phyloP scores from a whole-genome alignment of 2,888 invertebrate species.

The Chironomus riparius region DNA sequence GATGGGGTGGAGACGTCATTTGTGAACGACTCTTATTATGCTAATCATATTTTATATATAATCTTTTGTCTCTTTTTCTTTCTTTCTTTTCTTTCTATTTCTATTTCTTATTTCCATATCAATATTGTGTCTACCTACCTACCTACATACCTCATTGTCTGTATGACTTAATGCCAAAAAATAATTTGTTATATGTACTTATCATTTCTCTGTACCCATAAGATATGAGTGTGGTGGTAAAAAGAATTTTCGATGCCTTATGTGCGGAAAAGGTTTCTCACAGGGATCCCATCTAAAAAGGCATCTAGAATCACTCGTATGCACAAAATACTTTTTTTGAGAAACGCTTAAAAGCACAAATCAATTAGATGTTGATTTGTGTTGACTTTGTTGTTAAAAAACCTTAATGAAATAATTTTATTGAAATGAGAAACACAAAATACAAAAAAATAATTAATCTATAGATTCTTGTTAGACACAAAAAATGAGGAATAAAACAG shows the following conservation, averaged over 20 bases:
- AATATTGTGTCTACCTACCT: background rate
- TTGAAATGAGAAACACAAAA: slow-evolving; percentile 11
- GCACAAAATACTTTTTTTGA: slow-evolving; percentile 45
- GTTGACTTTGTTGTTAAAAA: slow-evolving; percentile 28
- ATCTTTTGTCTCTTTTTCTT: slow-evolving; percentile 3
- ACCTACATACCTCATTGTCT: background rate
- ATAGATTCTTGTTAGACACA: background rate
- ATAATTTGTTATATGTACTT: background rate
- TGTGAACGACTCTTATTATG: background rate
- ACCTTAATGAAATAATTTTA: slow-evolving; percentile 26
- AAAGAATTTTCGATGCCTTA: slow-evolving; percentile 56
- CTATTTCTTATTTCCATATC: background rate
- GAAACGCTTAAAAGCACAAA: slow-evolving; percentile 12
- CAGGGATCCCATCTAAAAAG: slow-evolving; percentile 57
- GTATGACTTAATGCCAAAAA: background rate
- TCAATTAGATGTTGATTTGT: slow-evolving; percentile 21
- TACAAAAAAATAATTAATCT: background rate
- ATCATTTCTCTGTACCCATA: background rate
- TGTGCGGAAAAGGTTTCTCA: slow-evolving; percentile 56
- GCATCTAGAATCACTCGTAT: slow-evolving; percentile 47
- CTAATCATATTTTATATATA: background rate
- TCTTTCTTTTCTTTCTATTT: background rate
- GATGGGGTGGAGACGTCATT: too few species aligned
- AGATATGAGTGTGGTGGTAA: slow-evolving; percentile 64
- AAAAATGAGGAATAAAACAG: background rate